Conservation (phyloP, 2,797 vertebrate species). For the Mormyrus proboscirostris region DNA sequence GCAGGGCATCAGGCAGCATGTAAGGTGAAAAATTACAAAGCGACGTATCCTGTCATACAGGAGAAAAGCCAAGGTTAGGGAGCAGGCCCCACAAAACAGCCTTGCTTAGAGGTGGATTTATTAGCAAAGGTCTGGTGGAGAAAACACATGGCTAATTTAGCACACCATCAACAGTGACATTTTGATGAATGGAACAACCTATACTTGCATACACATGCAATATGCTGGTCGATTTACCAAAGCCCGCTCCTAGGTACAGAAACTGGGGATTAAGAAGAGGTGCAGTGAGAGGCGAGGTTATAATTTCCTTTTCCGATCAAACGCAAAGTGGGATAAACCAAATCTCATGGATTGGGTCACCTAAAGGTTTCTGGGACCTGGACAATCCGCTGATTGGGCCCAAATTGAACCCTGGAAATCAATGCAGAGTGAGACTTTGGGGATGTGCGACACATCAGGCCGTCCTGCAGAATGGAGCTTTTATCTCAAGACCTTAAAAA, state of each 20-base stretch:
- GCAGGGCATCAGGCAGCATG: neutral
- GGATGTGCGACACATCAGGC: neutral
- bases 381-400: neutral
- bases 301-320: constrained; percentile 9
- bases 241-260: constrained; percentile 49
- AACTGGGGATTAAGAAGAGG: constrained; percentile 7
- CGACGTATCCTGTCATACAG: constrained; percentile 4
- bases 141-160: constrained; percentile 73
- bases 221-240: constrained; percentile 60
- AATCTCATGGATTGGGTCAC: neutral
- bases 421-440: neutral
- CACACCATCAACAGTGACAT: constrained; percentile 66
- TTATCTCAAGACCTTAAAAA: neutral
- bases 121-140: constrained; percentile 54
- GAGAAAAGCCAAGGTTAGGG: constrained; percentile 59
- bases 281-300: neutral
- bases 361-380: neutral
- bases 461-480: neutral
- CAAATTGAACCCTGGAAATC: neutral
- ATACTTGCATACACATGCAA: constrained; percentile 58
- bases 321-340: neutral
- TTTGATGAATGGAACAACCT: constrained; percentile 63
- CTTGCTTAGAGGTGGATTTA: constrained; percentile 57
- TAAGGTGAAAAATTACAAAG: constrained; percentile 1
- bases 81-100: constrained; percentile 55